These are phyloP conservation scores for Zaprionus capensis DNA, from an alignment of 1,140 invertebrate species.

Conservation along the genomic window DNA sequence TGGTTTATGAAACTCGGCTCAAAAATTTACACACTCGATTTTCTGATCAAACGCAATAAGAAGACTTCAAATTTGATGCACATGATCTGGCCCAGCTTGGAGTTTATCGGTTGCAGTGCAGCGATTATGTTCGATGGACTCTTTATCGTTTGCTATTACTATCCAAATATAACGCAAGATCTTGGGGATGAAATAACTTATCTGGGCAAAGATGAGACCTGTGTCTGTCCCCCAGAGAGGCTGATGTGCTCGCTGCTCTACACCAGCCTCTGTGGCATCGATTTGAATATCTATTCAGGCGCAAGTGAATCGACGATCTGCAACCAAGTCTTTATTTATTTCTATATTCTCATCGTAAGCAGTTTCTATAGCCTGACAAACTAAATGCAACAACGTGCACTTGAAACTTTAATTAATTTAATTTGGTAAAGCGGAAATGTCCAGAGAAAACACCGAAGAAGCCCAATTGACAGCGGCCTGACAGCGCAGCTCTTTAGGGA, in stretches of 20 bases:
- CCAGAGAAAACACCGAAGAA: conserved; percentile 7
- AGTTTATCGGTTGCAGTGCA: conserved; percentile 42
- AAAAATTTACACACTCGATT: neutral
- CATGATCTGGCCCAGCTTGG: conserved; percentile 31
- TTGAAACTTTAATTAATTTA: conserved; percentile 51
- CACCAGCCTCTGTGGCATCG: conserved; percentile 41
- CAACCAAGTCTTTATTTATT: neutral
- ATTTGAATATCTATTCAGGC: conserved; percentile 17
- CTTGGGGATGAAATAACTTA: neutral
- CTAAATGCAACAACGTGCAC: neutral
- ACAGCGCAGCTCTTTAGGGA: neutral
- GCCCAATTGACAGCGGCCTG: conserved; percentile 28
- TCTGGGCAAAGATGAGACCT: neutral
- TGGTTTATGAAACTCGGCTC: conserved; percentile 31
- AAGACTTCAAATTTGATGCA: neutral
- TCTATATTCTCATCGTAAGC: neutral
- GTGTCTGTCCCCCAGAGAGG: conserved; percentile 23
- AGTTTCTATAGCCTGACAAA: neutral
- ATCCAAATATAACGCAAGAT: conserved; percentile 8
- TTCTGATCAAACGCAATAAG: neutral
- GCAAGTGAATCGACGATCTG: neutral
- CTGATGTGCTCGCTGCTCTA: conserved; percentile 33
- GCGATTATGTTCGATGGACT: conserved; percentile 47
- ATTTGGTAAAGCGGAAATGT: conserved; percentile 21
- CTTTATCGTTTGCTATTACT: conserved; percentile 50